Evolutionary conservation across 2,113 vertebrate species (phyloP).

Genomic region (Clinocottus analis): DNA sequence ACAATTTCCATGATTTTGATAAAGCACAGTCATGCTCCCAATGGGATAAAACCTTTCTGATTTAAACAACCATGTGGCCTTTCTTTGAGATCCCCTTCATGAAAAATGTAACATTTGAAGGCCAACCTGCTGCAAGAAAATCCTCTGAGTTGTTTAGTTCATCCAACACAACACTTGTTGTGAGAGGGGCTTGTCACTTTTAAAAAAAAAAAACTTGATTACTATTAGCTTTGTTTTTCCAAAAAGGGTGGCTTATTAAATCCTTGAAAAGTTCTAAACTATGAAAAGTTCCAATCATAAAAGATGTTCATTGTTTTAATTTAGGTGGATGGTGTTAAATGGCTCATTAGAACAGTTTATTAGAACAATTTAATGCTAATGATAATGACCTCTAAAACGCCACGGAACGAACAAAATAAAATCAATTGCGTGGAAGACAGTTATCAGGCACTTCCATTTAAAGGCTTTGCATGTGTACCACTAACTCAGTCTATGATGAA

Average conservation of each 20-base stretch:
- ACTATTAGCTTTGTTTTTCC: background rate
- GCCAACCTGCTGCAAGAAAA: background rate
- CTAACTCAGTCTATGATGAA: background rate
- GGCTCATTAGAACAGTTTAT: conserved; percentile 5
- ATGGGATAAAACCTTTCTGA: background rate
- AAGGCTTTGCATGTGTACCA: background rate
- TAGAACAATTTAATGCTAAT: background rate
- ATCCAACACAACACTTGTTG: background rate
- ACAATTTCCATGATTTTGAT: conserved; percentile 3
- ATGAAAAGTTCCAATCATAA: background rate
- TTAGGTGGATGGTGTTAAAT: background rate
- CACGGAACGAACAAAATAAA: background rate
- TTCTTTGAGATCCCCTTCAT: background rate
- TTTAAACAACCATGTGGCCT: conserved; percentile 3
- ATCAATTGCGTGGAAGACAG: background rate
- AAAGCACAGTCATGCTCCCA: background rate
- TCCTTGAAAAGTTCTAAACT: background rate
- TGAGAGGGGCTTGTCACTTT: background rate
- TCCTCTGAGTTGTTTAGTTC: background rate
- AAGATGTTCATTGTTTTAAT: conserved; percentile 6
- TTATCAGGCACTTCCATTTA: background rate
- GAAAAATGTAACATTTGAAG: background rate
- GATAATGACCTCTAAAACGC: background rate
- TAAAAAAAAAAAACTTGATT: background rate
- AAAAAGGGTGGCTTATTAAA: background rate